Evolutionary conservation across 2,888 invertebrate genomes (phyloP), one percentile per base, ranked within the genome.

Genomic region (Ichneumoninae sp.): DNA sequence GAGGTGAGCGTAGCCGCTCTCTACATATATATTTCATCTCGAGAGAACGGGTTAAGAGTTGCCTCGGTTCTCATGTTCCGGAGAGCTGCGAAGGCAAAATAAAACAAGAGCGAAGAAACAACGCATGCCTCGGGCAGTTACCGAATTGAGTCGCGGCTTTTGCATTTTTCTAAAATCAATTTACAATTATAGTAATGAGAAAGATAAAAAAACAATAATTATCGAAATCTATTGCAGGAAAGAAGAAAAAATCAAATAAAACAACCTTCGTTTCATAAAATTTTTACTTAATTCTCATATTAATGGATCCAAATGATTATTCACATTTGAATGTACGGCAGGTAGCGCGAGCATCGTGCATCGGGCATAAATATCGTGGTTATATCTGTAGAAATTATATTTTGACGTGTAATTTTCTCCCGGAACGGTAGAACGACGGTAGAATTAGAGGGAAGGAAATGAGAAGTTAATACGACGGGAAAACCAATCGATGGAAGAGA

Each of bases 1-100:
- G 76, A 4, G 47, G 54, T n/a, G 71, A 88, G 87, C 86, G 87
- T 87, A 89, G 86, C 86, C 83, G 33, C 47, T 81, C 85, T 60
- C 60, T 26, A 13, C 16, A 16, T 84, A 75, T 89, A 89, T 90
- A 88, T 87, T 88, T 72, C 36, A 70, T 75, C 50, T 60, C 26
- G 33, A 52, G 44, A n/a, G n/a, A 77, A 68, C n/a, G n/a, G 36
- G 8, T 44, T 62, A 16, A 47, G 16, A 62, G 62, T 62, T 33
- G 44, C 3, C 40, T 22, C 30, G 2, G 52, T 79, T 70, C 50
- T 60, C 47, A 6, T 44, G 16, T 54, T 44, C 19, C 10, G 13
- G 40, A 40, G 40, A 40, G 36, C 26, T 54, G 10, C 16, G 68
- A 54, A n/a, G 16, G 19, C 10, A 40, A 57, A 54, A 33, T 5